These are phyloP conservation scores for Meandrina meandrites DNA, from an alignment of 92 coral and sea anemone species.

Conservation along the genomic window DNA sequence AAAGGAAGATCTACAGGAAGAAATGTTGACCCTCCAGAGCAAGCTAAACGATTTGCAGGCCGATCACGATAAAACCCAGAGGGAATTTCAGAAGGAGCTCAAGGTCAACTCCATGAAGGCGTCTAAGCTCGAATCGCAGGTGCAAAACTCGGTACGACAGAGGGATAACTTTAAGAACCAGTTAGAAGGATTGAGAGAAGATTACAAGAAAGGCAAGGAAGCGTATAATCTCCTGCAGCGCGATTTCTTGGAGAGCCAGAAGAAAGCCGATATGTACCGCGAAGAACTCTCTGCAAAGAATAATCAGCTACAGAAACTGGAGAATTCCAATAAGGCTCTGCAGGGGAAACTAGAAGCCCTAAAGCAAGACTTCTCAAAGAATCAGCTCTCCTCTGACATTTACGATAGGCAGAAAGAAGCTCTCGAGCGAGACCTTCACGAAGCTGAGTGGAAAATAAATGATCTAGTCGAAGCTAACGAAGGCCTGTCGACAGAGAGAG, in stretches of 20 bases:
- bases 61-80: slow-evolving; percentile 80
- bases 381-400: slow-evolving; percentile 88
- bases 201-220: slow-evolving; percentile 84
- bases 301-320: slow-evolving; percentile 77
- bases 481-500: slow-evolving; percentile 69
- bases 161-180: slow-evolving; percentile 89
- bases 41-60: slow-evolving; percentile 84
- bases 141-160: slow-evolving; percentile 84
- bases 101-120: slow-evolving; percentile 84
- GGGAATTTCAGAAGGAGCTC: slow-evolving; percentile 89
- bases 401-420: slow-evolving; percentile 82
- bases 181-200: slow-evolving; percentile 82
- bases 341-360: slow-evolving; percentile 83
- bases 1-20: slow-evolving; percentile 92
- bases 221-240: slow-evolving; percentile 80
- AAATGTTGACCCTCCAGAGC: slow-evolving; percentile 72
- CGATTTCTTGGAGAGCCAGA: slow-evolving; percentile 85
- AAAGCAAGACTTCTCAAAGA: slow-evolving; percentile 87
- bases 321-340: slow-evolving; percentile 81
- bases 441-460: slow-evolving; percentile 77
- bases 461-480: slow-evolving; percentile 88
- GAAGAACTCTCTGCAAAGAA: slow-evolving; percentile 84
- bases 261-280: slow-evolving; percentile 79
- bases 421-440: slow-evolving; percentile 76
- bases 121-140: slow-evolving; percentile 88